These are phyloP conservation scores for Menidia beryllina DNA, from an alignment of 2,113 vertebrate species.

Conservation along the genomic window DNA sequence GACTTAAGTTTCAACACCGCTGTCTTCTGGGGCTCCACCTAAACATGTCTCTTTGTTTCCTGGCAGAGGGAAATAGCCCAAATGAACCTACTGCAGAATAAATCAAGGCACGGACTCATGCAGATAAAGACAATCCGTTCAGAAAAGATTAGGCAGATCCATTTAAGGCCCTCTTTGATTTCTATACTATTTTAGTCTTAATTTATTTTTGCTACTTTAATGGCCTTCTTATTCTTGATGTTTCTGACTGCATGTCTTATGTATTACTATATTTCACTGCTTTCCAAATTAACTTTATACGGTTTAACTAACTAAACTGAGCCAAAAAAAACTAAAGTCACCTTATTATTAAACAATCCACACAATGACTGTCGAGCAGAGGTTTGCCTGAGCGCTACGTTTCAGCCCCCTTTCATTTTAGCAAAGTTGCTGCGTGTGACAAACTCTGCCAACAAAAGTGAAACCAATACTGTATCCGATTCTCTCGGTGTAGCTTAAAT, in stretches of 20 bases:
- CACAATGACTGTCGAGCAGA: not conserved
- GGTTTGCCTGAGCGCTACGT: not conserved
- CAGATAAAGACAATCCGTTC: not conserved
- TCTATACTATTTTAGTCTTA: too few relatives aligned
- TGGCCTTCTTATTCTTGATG: too few relatives aligned
- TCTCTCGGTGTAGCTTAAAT: constrained; percentile 29
- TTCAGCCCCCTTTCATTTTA: not conserved
- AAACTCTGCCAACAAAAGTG: constrained; percentile 10
- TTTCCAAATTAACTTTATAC: too few relatives aligned
- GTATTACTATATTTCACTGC: too few relatives aligned
- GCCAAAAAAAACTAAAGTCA: not conserved
- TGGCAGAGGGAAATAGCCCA: not conserved
- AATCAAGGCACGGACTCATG: not conserved
- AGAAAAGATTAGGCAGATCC: not conserved
- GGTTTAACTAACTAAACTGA: too few relatives aligned
- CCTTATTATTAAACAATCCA: not conserved
- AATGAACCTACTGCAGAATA: not conserved
- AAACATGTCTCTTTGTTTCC: too few relatives aligned
- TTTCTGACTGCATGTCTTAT: too few relatives aligned
- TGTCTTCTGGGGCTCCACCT: too few relatives aligned
- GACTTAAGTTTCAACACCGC: too few relatives aligned
- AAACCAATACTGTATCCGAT: constrained; percentile 30
- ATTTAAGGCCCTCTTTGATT: not conserved
- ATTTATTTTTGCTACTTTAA: too few relatives aligned
- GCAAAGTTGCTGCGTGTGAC: not conserved